A percentile compares a stretch with the other conserved stretches of the same genome.
Evolutionary conservation across 1,140 invertebrate genomes (phyloP).

Genomic region (Druon quercuslanigerum): DNA sequence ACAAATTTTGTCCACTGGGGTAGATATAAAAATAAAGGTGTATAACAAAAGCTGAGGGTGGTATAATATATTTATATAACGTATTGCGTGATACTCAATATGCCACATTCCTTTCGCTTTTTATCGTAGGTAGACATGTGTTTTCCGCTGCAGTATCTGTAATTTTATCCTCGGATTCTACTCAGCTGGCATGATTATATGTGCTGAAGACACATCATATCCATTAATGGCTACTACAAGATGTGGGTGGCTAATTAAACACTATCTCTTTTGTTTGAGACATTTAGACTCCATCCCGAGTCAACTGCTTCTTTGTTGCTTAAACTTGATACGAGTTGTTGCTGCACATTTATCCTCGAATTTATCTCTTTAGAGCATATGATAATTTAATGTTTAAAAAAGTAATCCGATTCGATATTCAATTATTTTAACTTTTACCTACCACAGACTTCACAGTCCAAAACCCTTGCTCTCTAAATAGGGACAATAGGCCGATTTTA

Average conservation of each 20-base stretch:
- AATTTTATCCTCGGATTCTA: slow-evolving; percentile 6
- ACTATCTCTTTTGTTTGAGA: slow-evolving; percentile 13
- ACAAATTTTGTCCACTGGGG: no score
- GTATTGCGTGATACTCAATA: neutral
- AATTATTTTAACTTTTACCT: no score
- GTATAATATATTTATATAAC: no score
- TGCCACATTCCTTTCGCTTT: neutral
- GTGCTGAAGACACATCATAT: slow-evolving; percentile 20
- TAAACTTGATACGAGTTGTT: neutral
- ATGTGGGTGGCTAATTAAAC: slow-evolving; percentile 28
- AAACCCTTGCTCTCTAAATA: no score
- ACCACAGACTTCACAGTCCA: no score
- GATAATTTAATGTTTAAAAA: no score
- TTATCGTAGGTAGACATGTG: slow-evolving; percentile 14
- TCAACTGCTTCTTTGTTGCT: slow-evolving; percentile 19
- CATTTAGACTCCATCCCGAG: slow-evolving; percentile 13
- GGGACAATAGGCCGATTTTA: no score
- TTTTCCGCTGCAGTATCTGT: slow-evolving; percentile 1
- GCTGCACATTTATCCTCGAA: no score
- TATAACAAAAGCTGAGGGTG: no score
- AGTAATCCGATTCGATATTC: no score
- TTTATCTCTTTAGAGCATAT: no score
- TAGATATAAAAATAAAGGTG: no score
- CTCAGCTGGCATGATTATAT: neutral
- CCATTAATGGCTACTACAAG: slow-evolving; percentile 20